Percentiles rank a stretch among this genome's conserved stretches.
Evolutionary conservation across 2,113 vertebrate species (phyloP).

Genomic region (Regulus satrapa): DNA sequence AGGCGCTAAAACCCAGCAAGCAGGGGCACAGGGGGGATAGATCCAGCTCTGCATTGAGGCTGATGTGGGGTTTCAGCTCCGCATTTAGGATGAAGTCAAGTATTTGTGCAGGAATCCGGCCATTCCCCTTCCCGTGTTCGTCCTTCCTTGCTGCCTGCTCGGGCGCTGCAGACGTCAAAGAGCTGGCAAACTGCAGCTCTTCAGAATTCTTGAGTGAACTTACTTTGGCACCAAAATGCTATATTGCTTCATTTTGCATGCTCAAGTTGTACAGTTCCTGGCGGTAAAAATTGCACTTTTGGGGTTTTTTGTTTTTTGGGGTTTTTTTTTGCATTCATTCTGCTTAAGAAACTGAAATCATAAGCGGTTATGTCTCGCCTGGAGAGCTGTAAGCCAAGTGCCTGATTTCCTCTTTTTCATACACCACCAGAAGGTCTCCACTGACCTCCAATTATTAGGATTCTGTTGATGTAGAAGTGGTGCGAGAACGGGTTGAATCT

Average conservation of each 20-base stretch:
- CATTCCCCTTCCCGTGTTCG: slow-evolving; percentile 26
- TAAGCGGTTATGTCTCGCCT: slow-evolving; percentile 9
- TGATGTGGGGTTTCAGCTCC: background rate
- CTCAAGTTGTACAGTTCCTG: slow-evolving; percentile 42
- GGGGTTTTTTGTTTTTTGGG: background rate
- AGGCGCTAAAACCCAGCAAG: background rate
- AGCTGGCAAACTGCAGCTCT: slow-evolving; percentile 43
- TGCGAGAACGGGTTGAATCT: background rate
- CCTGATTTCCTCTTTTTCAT: background rate
- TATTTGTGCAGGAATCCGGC: slow-evolving; percentile 57
- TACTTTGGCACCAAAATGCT: slow-evolving; percentile 42
- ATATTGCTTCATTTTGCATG: slow-evolving; percentile 56
- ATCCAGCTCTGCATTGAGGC: background rate
- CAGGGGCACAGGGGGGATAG: background rate
- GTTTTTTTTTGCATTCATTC: background rate
- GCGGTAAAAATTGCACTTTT: background rate
- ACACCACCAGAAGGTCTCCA: background rate
- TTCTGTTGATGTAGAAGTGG: background rate
- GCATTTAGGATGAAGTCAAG: slow-evolving; percentile 48
- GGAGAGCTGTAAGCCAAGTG: background rate
- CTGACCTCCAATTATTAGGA: background rate
- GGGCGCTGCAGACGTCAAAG: slow-evolving; percentile 2
- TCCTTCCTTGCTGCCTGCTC: slow-evolving; percentile 1
- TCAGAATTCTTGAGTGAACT: slow-evolving; percentile 50
- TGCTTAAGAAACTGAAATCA: slow-evolving; percentile 1